Percentiles rank a stretch among this genome's conserved stretches.
These are phyloP conservation scores for Gorsachius goisagi DNA, from an alignment of 2,113 vertebrate genomes.

Conservation along the genomic window DNA sequence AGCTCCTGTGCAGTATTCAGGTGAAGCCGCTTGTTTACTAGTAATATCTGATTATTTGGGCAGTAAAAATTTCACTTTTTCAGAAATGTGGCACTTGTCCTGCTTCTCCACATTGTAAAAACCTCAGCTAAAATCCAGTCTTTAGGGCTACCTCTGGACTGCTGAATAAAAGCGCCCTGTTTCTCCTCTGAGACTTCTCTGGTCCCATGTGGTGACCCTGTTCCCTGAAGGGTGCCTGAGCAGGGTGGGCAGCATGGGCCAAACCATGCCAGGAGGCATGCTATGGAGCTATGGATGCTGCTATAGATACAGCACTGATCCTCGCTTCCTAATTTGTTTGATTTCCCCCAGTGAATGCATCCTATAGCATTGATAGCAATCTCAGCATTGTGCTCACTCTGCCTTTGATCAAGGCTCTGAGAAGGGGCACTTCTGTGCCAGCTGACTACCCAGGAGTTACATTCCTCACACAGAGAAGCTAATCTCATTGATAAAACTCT, in stretches of 20 bases:
- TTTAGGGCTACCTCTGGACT: too few relatives aligned
- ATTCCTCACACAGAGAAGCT: background rate
- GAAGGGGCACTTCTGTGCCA: background rate
- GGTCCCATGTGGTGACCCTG: too few relatives aligned
- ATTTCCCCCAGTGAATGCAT: background rate
- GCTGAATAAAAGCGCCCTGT: too few relatives aligned
- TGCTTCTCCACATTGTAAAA: too few relatives aligned
- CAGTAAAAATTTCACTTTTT: background rate
- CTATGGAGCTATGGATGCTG: background rate
- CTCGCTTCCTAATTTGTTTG: background rate
- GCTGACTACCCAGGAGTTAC: background rate
- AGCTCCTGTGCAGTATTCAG: constrained; percentile 61
- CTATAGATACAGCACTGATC: background rate
- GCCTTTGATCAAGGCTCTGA: background rate
- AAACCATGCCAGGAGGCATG: background rate
- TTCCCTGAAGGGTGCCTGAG: background rate
- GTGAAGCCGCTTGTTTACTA: background rate
- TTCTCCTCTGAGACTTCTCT: too few relatives aligned
- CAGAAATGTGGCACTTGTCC: background rate
- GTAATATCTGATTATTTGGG: background rate
- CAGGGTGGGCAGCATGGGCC: background rate
- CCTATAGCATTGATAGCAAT: background rate
- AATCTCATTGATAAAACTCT: background rate
- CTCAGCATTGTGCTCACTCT: background rate
- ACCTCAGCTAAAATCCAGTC: too few relatives aligned